Conservation (phyloP, 2,797 vertebrate species). For the Chloroceryle inda region DNA sequence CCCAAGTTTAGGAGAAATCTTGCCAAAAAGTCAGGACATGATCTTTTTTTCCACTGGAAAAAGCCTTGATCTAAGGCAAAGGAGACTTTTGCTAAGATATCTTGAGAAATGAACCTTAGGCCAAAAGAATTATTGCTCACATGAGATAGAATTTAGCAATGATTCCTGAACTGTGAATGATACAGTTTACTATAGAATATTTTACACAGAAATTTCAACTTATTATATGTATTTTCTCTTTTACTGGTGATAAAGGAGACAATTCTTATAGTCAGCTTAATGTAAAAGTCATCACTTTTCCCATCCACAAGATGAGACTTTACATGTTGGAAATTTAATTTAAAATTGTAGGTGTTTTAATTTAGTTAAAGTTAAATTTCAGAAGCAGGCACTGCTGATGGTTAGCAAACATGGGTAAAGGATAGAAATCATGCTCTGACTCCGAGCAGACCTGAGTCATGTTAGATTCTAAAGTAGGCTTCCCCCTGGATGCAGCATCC, state of each 20-base stretch:
- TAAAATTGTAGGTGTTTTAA: not conserved
- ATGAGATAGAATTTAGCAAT: not conserved
- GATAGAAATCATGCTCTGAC: not conserved
- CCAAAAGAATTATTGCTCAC: not conserved
- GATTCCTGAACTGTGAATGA: not conserved
- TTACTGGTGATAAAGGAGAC: not conserved
- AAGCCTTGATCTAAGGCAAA: not conserved
- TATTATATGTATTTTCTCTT: not conserved
- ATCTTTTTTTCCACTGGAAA: not conserved
- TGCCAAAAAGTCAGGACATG: not conserved
- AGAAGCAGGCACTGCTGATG: not conserved
- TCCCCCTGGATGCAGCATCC: not conserved
- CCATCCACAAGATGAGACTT: not conserved
- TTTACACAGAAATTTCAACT: not conserved
- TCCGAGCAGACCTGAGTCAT: not conserved
- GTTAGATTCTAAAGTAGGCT: not conserved
- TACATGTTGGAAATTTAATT: not conserved
- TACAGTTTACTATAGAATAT: not conserved
- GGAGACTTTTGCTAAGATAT: not conserved
- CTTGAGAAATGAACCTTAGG: not conserved
- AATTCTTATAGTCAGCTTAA: not conserved
- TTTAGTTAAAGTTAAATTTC: not conserved
- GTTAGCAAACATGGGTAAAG: not conserved
- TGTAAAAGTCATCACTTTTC: not conserved
- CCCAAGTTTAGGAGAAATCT: not conserved